A percentile compares a stretch with the other conserved stretches of the same genome.
These are phyloP conservation scores for Zygothrica quintamaculata DNA, from an alignment of 2,888 invertebrate genomes.

Conservation along the genomic window DNA sequence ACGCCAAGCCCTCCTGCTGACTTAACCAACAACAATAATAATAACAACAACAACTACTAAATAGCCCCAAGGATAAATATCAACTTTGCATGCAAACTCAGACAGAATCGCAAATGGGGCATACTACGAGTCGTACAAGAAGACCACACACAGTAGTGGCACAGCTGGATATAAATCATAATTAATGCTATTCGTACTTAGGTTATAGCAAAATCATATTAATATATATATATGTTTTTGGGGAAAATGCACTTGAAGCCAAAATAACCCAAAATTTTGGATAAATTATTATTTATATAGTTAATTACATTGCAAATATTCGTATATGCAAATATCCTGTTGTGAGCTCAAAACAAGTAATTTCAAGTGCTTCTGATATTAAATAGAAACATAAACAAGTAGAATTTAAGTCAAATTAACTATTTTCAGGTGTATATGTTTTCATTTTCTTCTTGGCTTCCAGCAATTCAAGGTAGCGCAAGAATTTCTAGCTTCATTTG, in stretches of 20 bases:
- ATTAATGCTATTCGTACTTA: conserved; percentile 31
- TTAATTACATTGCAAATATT: conserved; percentile 21
- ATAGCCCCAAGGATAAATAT: conserved; percentile 35
- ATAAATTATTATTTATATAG: conserved; percentile 38
- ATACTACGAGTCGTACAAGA: no score
- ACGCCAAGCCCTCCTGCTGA: not conserved
- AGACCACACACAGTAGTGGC: no score
- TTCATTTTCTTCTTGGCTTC: no score
- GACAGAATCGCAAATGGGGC: conserved; percentile 31
- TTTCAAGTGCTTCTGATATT: not conserved
- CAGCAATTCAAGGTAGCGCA: no score
- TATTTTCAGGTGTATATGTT: no score
- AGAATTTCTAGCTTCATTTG: no score
- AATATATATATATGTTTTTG: conserved; percentile 47
- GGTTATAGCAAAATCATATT: conserved; percentile 48
- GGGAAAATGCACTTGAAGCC: conserved; percentile 33
- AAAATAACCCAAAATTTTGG: conserved; percentile 5
- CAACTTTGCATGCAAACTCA: conserved; percentile 42
- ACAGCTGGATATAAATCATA: conserved; percentile 55
- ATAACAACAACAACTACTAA: conserved; percentile 4
- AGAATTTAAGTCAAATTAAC: not conserved
- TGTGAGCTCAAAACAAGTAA: no score
- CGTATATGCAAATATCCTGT: conserved; percentile 8
- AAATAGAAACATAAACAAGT: not conserved
- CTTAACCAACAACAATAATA: not conserved